Evolutionary conservation across 2,797 vertebrate genomes (phyloP), one percentile per base, ranked within the genome.

Genomic region (Gymnothorax javanicus): DNA sequence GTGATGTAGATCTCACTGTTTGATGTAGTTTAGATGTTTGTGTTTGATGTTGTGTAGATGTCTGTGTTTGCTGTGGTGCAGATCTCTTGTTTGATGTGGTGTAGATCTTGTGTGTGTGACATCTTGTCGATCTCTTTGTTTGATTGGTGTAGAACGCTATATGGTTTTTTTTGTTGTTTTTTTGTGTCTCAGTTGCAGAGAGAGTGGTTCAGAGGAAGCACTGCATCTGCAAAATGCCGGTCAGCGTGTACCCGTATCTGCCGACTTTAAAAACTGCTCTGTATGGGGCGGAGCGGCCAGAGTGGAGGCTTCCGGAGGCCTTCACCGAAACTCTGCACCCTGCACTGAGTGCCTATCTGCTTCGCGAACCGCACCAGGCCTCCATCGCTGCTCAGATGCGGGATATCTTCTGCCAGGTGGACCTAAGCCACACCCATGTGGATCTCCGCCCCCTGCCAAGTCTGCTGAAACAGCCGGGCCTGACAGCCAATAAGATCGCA

Each of bases 191-290:
- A 98, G 97, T 93, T 90, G 91, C 96, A 67, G 88, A 89, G 77
- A 94, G 15, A 33, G 89, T 97, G 87, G 89, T 96, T 83, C 69
- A 84, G 3, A 96, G 87, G 88, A 92, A 96, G 20, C 93, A 96
- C 2, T 25, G 3, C 0, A 90, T 98, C 64, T 62, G 86, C 27
- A 91, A 92, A 83, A 93, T 85, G 43, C 90, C 92, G 0, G 77
- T 98, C 57, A 94, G 90, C 62, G 91, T 97, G 67, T 97, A 97
- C 87, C 97, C 96, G 0, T 98, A 96, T 91, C 95, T 95, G 0
- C 0, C 67, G 25, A 96, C 93, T 0, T 89, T 98, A 90, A 92
- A 93, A 59, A 88, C 92, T 1, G 94, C 96, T 59, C 90, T 98
- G 0, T 98, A 98, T 27, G 96, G 97, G 54, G 93, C 95, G 79